Percentiles rank a stretch among this genome's conserved stretches.
Evolutionary conservation across 1,140 invertebrate genomes (phyloP).

Genomic region (Trachymyrmex septentrionalis): DNA sequence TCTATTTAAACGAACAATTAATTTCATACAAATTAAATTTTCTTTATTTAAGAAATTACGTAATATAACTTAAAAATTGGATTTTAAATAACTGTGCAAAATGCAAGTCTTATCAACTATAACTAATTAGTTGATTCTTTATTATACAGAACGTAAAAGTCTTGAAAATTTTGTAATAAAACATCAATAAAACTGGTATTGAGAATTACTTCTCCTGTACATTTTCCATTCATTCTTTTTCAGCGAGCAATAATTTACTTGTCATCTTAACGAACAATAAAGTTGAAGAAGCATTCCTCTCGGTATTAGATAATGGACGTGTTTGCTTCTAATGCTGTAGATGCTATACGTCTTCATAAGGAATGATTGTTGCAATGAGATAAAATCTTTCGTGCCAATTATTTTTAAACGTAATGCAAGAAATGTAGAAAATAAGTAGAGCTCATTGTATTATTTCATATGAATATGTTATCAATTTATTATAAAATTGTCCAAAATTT

Average conservation of each 20-base stretch:
- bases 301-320: constrained; percentile 38
- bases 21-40: background rate
- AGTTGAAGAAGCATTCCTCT: background rate
- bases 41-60: background rate
- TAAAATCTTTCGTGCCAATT: background rate
- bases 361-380: constrained; percentile 14
- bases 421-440: background rate
- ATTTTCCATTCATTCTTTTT: background rate
- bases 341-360: constrained; percentile 41
- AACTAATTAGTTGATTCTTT: constrained; percentile 13
- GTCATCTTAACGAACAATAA: constrained; percentile 22
- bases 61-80: background rate
- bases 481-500: no score
- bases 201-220: background rate
- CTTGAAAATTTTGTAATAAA: background rate
- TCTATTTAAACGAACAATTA: background rate
- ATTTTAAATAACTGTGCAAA: background rate
- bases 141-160: background rate
- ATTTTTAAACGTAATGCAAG: no score
- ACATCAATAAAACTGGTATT: background rate
- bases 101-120: background rate
- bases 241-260: background rate
- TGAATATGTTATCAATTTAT: background rate
- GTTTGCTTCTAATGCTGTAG: constrained; percentile 31
- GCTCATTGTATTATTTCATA: background rate